Base-by-base conservation (phyloP, 2,797 vertebrate species). In the Rhinogobio ventralis region DNA sequence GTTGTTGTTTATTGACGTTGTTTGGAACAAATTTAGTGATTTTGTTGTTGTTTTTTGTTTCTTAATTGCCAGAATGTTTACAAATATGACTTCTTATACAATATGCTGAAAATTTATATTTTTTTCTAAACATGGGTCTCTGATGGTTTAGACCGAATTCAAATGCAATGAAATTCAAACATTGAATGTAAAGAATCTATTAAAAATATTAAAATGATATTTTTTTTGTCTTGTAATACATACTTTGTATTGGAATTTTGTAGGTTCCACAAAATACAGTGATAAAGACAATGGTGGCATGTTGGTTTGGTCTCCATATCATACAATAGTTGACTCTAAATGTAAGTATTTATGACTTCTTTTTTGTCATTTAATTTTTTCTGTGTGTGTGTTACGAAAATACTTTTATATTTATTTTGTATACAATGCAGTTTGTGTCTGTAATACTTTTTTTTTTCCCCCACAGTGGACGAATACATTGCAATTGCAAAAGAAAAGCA, bases 401-500 rank as follows among this genome's bases (percentile, higher is more conserved):
- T 28, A 15, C 60, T 64, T 62, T 28, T 0, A 30, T 64, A 3
- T 30, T 4, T 30, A 30, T 30, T 30, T 64, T 64, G 14, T 17
- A 7, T 15, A 28, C 28, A 15, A 28, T 60, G 69, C 15, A 1
- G 23, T 55, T 25, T 71, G 11, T 33, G 15, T 53, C 19, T 19
- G 2, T 72, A 13, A 62, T 60, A 66, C 72, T 9, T 0, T 2
- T 42, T 66, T 45, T 81, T 69, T 84, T 17, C 19, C 45, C 82
- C 94, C 93, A 46, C 95, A 99, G 98, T 99, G 96, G 98, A 99
- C 87, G 98, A 99, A 89, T 99, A 99, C 90, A 97, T 99, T 92
- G 96, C 97, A 67, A 96, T 99, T 87, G 97, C 98, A 88, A 99
- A 99, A 91, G 98, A 99, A 93, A 99, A 98, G 84, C 98, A 99